Base-by-base conservation (phyloP, 2,797 vertebrate genomes). In the Agapornis canus region DNA sequence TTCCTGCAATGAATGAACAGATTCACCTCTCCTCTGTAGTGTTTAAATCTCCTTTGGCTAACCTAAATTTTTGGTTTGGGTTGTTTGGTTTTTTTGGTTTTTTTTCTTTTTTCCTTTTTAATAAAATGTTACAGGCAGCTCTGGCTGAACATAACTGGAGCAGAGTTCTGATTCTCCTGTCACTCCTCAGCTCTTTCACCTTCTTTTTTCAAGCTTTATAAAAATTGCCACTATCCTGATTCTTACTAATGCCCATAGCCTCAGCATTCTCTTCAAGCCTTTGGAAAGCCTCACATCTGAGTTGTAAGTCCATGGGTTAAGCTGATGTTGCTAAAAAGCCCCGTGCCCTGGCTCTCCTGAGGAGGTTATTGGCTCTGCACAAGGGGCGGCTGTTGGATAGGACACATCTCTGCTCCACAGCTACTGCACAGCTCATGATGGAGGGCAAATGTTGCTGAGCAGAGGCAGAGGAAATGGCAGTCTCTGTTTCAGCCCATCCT, bases 101-200 rank as follows among this genome's bases (percentile, higher is more conserved):
- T 15, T 32, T n/a, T 39, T 23, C 13, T 13, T 37, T n/a, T 39
- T 32, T 1, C 4, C 10, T 29, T 61, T 56, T 32, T 0, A 13
- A 40, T 39, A 64, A 40, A 87, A 51, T 35, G 21, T 11, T 77
- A 13, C 14, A 31, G 26, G 35, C 8, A 45, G 10, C 14, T 77
- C 40, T 29, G 25, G 18, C 25, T 82, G 63, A 26, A 66, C 51
- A 43, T 31, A 69, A 69, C 16, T 25, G n/a, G 78, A 86, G 18
- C 13, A 57, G 70, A 42, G 16, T 8, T 89, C 12, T 48, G 59
- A 66, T 31, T 64, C 20, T 92, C 10, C 51, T 84, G 20, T 60
- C 29, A 51, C 9, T 82, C 13, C 27, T 94, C 31, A 54, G 11
- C 16, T 73, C 10, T 80, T 82, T 73, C 21, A 47, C 42, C 37